Percentiles rank a stretch among this genome's conserved stretches.
phyloP scores from a whole-genome alignment of 2,113 vertebrate species.

The Calypte anna region DNA sequence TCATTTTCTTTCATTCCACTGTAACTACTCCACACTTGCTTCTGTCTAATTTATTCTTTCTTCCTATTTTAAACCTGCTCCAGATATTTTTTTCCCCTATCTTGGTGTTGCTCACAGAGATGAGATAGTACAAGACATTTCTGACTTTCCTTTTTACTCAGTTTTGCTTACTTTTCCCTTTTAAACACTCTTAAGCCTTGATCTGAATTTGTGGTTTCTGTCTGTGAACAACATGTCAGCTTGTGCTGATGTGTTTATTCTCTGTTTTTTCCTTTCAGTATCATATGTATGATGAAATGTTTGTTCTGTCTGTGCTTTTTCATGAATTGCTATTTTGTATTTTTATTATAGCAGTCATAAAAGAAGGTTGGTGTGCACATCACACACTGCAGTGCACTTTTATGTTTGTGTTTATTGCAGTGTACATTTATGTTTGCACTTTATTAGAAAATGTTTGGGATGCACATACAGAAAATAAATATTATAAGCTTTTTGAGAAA shows the following conservation, averaged over 20 bases:
- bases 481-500: background rate
- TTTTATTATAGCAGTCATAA: background rate
- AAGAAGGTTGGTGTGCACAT: background rate
- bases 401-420: background rate
- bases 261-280: background rate
- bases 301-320: background rate
- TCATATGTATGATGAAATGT: background rate
- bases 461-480: background rate
- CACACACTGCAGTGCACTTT: background rate
- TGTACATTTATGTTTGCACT: background rate
- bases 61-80: background rate
- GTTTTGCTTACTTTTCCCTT: background rate
- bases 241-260: background rate
- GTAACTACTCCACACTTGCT: background rate
- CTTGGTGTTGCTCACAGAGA: background rate
- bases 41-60: background rate
- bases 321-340: background rate
- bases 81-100: background rate
- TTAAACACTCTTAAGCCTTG: background rate
- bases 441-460: background rate
- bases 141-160: background rate
- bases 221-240: background rate
- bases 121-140: background rate
- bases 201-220: background rate
- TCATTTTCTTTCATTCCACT: background rate